phyloP scores from a whole-genome alignment of 2,113 vertebrate species.

The Dissostichus mawsoni region DNA sequence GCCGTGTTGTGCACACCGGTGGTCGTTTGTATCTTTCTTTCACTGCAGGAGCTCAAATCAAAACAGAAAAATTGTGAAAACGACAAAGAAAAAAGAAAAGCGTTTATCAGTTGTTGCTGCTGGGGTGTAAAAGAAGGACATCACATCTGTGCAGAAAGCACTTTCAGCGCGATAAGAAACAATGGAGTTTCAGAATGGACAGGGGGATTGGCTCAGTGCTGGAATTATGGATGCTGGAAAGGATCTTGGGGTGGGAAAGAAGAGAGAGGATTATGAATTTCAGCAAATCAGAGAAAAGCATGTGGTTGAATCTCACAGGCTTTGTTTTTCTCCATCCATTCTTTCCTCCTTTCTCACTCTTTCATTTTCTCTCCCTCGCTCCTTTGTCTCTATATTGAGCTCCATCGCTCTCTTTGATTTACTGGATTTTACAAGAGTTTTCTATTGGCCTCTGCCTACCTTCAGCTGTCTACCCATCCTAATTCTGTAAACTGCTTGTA shows the following conservation, averaged over 20 bases:
- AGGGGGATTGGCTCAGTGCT: constrained; percentile 49
- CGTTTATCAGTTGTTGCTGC: constrained; percentile 53
- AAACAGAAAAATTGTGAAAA: constrained; percentile 45
- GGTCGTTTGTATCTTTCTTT: constrained; percentile 45
- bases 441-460: constrained; percentile 38
- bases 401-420: constrained; percentile 48
- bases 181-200: constrained; percentile 59
- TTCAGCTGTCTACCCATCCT: constrained; percentile 40
- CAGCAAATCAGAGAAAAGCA: constrained; percentile 64
- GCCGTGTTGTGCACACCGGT: constrained; percentile 1
- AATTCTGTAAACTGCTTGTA: constrained; percentile 36
- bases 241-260: constrained; percentile 56
- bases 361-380: constrained; percentile 56
- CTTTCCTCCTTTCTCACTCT: constrained; percentile 40
- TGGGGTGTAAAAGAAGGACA: constrained; percentile 42
- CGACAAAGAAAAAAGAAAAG: constrained; percentile 34
- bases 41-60: constrained; percentile 65
- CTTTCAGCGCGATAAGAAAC: constrained; percentile 61
- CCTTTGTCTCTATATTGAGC: constrained; percentile 55
- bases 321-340: constrained; percentile 37
- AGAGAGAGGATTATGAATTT: constrained; percentile 66
- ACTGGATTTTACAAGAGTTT: constrained; percentile 29
- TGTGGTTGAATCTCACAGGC: constrained; percentile 60
- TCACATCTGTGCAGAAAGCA: constrained; percentile 44
- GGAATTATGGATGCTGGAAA: constrained; percentile 62